Evolutionary conservation across 2,113 vertebrate genomes (phyloP).

Genomic region (Marcusenius ussheri): DNA sequence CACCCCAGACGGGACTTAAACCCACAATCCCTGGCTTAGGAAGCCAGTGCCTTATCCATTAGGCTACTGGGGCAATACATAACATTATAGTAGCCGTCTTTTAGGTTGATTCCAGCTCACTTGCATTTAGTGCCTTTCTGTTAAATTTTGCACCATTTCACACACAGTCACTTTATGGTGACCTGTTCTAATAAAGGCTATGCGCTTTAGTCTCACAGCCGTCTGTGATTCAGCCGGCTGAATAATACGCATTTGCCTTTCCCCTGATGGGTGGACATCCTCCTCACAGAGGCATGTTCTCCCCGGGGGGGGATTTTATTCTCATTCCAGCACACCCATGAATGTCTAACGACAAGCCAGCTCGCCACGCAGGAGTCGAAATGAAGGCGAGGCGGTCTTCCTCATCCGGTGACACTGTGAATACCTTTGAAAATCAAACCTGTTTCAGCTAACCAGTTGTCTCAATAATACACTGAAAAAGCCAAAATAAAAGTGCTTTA

Average conservation of each 20-base stretch:
- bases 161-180: not conserved
- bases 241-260: not conserved
- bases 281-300: not conserved
- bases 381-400: not conserved
- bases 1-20: conserved; percentile 34
- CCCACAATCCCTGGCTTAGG: conserved; percentile 46
- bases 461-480: not conserved
- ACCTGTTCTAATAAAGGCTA: not conserved
- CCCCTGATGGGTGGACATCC: not conserved
- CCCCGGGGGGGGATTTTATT: not conserved
- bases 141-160: not conserved
- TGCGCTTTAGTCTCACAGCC: not conserved
- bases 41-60: conserved; percentile 49
- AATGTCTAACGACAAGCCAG: not conserved
- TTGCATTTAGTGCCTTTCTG: not conserved
- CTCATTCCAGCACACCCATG: not conserved
- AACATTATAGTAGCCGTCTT: not conserved
- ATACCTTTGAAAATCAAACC: not conserved
- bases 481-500: not conserved
- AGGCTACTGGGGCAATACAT: conserved; percentile 3
- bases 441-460: not conserved
- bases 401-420: not conserved
- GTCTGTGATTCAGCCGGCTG: not conserved
- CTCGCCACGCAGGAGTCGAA: not conserved
- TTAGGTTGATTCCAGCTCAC: not conserved